Conservation (phyloP, 2,888 invertebrate genomes). For the Drosophila meridionalis region DNA sequence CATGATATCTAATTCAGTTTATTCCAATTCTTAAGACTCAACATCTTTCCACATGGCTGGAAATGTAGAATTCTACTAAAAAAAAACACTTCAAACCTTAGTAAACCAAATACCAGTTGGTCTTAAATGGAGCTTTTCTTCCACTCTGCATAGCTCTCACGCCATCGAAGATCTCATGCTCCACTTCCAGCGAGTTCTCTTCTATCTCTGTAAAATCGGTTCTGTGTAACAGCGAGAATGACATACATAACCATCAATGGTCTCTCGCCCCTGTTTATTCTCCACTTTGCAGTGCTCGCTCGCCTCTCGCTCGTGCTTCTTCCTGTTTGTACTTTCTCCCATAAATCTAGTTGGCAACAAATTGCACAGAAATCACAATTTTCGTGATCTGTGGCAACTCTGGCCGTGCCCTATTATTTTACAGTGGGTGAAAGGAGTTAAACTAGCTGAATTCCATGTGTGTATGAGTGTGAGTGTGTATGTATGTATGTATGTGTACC, state of each 20-base stretch:
- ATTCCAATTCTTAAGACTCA: not conserved
- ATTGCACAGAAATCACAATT: conserved; percentile 58
- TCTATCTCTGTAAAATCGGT: conserved; percentile 9
- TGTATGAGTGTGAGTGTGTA: conserved; percentile 3
- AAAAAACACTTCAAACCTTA: not conserved
- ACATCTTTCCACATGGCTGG: not conserved
- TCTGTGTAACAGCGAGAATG: conserved; percentile 10
- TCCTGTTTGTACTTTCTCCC: conserved; percentile 64
- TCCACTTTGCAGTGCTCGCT: conserved; percentile 8
- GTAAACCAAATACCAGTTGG: not conserved
- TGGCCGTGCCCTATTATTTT: conserved; percentile 32
- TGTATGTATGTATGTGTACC: conserved; percentile 9
- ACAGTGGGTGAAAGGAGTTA: conserved; percentile 79
- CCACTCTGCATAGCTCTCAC: not conserved
- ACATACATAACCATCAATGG: conserved; percentile 23
- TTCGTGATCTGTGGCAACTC: conserved; percentile 44
- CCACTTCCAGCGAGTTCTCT: conserved; percentile 31
- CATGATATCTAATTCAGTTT: not conserved
- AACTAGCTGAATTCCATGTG: conserved; percentile 52
- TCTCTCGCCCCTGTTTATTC: conserved; percentile 1
- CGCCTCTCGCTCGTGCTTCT: conserved; percentile 16
- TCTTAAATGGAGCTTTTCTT: not conserved
- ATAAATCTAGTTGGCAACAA: conserved; percentile 67
- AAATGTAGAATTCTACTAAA: not conserved
- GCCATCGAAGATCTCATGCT: conserved; percentile 13